These are phyloP conservation scores for Aphelenchoides fujianensis DNA, from an alignment of 1,140 invertebrate species.

Conservation along the genomic window DNA sequence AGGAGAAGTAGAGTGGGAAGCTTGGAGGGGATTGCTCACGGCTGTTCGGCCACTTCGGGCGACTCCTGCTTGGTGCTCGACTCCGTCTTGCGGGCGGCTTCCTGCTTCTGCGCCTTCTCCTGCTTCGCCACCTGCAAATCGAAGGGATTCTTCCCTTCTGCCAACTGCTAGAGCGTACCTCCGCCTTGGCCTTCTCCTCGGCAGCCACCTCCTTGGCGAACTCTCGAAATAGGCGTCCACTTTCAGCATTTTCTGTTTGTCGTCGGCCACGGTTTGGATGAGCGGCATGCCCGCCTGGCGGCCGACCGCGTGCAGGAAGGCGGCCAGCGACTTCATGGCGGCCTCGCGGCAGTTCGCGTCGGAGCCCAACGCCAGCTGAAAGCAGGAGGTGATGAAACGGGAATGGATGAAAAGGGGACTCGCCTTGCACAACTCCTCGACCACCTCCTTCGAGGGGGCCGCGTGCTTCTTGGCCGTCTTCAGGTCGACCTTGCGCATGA, in stretches of 20 bases:
- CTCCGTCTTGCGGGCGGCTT: constrained; percentile 1
- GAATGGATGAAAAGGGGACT: not conserved
- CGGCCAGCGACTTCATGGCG: constrained; percentile 79
- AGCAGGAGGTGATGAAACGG: constrained; percentile 67
- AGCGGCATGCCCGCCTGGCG: constrained; percentile 83
- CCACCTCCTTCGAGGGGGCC: constrained; percentile 4
- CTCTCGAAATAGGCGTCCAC: constrained; percentile 87
- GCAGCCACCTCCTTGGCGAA: constrained; percentile 71
- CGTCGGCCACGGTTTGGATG: constrained; percentile 77
- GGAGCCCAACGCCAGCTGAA: constrained; percentile 40
- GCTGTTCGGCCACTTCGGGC: not conserved
- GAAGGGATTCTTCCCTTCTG: not conserved
- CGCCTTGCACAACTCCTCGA: constrained; percentile 32
- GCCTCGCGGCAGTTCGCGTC: constrained; percentile 64
- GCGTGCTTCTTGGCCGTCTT: constrained; percentile 23
- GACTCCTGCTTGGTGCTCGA: constrained; percentile 10
- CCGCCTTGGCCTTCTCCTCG: constrained; percentile 33
- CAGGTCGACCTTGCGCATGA: constrained; percentile 73
- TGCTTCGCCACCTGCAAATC: not conserved
- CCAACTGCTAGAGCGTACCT: not conserved
- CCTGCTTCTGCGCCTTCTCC: not conserved
- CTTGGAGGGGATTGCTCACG: not conserved
- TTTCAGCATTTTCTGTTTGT: constrained; percentile 82
- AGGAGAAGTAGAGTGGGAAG: too few relatives aligned
- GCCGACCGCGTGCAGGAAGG: constrained; percentile 86